These are phyloP conservation scores for Etheostoma perlongum DNA, from an alignment of 2,797 vertebrate species.

Conservation along the genomic window DNA sequence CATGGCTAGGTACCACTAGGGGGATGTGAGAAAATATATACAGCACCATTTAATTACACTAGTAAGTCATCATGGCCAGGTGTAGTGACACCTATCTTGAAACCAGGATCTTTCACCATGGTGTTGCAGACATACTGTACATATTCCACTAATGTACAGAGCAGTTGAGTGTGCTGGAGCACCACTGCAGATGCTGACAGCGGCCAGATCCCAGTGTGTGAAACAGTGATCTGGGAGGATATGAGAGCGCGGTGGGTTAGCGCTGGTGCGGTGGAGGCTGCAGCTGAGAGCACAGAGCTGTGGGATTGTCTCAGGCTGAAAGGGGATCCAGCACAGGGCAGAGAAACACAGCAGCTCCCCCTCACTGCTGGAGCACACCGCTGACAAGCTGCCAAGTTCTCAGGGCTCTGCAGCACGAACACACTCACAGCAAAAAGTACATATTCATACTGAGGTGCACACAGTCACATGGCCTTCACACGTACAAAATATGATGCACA, in stretches of 20 bases:
- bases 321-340: constrained; percentile 71
- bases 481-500: constrained; percentile 19
- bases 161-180: constrained; percentile 8
- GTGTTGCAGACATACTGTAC: neutral
- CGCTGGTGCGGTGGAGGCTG: constrained; percentile 55
- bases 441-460: constrained; percentile 39
- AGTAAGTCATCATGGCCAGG: neutral
- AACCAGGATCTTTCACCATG: neutral
- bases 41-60: neutral
- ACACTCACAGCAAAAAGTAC: constrained; percentile 36
- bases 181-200: constrained; percentile 36
- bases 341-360: constrained; percentile 74
- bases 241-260: constrained; percentile 53
- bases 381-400: constrained; percentile 77
- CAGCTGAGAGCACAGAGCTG: constrained; percentile 64
- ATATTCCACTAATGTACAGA: constrained; percentile 2
- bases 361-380: constrained; percentile 72
- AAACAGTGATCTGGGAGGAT: constrained; percentile 60
- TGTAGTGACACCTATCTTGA: neutral
- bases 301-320: constrained; percentile 75
- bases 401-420: constrained; percentile 52
- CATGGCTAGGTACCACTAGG: no score
- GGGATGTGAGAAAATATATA: neutral
- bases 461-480: constrained; percentile 23
- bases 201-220: constrained; percentile 33